Base-by-base conservation (phyloP, 1,140 invertebrate genomes). In the Apis florea region DNA sequence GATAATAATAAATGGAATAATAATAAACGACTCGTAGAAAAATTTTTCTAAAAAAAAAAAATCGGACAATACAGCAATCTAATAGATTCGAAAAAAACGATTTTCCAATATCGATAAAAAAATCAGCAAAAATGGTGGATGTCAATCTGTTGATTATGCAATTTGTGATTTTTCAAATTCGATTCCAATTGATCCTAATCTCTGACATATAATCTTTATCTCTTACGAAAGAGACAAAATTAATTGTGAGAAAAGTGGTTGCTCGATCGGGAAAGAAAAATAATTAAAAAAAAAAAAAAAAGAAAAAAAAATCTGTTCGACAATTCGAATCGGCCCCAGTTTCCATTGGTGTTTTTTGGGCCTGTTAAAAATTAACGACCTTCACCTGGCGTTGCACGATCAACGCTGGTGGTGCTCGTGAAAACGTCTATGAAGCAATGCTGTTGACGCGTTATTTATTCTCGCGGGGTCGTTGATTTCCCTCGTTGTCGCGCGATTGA, bases 331-430 rank as follows among this genome's bases (percentile, higher is more conserved):
- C 47, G 40, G 78, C 19, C 67, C 40, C 51, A n/a, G 70, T 80
- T 70, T 71, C 49, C 61, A 74, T 19, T 26, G 26, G 51, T 79
- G 58, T 73, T 82, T 40, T 84, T 63, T 71, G 75, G 53, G 73
- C 40, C 78, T 68, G 84, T 89, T 85, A 89, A 89, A 89, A 89
- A 85, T 89, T 89, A 89, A 89, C 82, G 79, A 70, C 73, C 79
- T 79, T 85, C 83, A 66, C 72, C 64, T 49, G 85, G 59, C 76
- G 69, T 40, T 17, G 19, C 58, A 13, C 26, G 31, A 40, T 49
- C n/a, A n/a, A 49, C 80, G 79, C 26, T 47, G 70, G 21, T 58
- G 68, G 70, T 58, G n/a, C 21, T 54, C 70, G 69, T 75, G 86
- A 73, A 67, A 59, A 51, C 51, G 63, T 67, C 64, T 61, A 61